Base-by-base conservation (phyloP, 2,797 vertebrate genomes). In the Xenops minutus region DNA sequence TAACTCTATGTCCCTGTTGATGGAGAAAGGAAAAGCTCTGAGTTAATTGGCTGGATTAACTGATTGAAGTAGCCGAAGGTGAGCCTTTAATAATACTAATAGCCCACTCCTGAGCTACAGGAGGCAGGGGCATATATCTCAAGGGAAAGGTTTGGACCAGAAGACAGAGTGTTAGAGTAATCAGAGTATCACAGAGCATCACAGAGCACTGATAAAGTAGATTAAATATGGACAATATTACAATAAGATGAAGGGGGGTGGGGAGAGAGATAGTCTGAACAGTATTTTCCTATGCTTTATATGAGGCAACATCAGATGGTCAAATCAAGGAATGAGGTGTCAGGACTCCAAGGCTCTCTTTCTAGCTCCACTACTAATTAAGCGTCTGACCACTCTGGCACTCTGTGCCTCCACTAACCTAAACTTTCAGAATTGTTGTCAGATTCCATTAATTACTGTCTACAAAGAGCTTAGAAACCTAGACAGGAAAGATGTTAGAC, bases 371-470 rank as follows among this genome's bases (percentile, higher is more conserved):
- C 21, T 44, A 49, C 55, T 96, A 88, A 96, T 96, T 96, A 93
- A 77, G 49, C 74, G 51, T 71, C 43, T 85, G 82, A 92, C 61
- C n/a, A 77, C 41, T 88, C 32, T 58, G 36, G 56, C 78, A 62
- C 46, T 74, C 49, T 78, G 43, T 66, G 54, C 62, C 62, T 94
- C 61, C 36, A 55, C 64, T 96, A 91, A 89, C 62, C 82, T 89
- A 84, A 93, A 93, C 46, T 75, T 89, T n/a, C 54, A 84, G 39
- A 68, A 58, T 10, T 91, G 64, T 93, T 94, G 69, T 88, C 78
- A 85, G 49, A 36, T 85, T 92, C 62, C 64, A 36, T 88, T 97
- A 96, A 93, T 96, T 92, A 83, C 58, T 91, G 43, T 83, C 87
- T 91, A 58, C 54, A 86, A 91, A 91, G 23, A 34, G 68, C 54